Evolutionary conservation across 2,888 invertebrate genomes (phyloP).

Genomic region (Parnassius apollo): DNA sequence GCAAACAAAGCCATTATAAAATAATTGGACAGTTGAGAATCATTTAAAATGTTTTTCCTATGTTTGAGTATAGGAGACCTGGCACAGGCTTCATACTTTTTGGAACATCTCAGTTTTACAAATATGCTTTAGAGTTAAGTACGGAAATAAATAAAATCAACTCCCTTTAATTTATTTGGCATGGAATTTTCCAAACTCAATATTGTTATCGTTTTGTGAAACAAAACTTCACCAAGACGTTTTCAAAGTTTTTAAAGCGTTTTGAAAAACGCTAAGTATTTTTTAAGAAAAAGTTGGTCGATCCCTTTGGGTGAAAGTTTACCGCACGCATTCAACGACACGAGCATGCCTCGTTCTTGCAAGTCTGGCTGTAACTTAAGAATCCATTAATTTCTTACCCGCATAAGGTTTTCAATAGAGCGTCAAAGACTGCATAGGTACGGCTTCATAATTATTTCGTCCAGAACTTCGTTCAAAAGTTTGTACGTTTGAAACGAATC

Average conservation of each 20-base stretch:
- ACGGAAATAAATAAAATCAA: conserved; percentile 9
- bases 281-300: conserved; percentile 17
- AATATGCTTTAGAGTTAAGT: neutral
- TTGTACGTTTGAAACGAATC: conserved; percentile 3
- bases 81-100: too few species aligned
- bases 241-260: conserved; percentile 22
- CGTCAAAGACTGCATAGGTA: conserved; percentile 21
- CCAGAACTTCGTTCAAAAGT: conserved; percentile 14
- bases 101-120: neutral
- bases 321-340: conserved; percentile 9
- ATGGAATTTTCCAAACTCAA: conserved; percentile 9
- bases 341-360: conserved; percentile 1
- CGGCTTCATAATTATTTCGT: conserved; percentile 22
- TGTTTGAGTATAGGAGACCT: too few species aligned
- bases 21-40: too few species aligned
- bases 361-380: conserved; percentile 11
- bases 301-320: conserved; percentile 20
- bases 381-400: conserved; percentile 21
- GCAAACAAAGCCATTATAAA: too few species aligned
- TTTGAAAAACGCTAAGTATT: conserved; percentile 10
- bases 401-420: conserved; percentile 21
- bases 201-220: conserved; percentile 18
- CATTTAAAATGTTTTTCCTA: too few species aligned
- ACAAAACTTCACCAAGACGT: conserved; percentile 22
- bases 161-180: neutral